Percentiles rank a stretch among this genome's conserved stretches.
Evolutionary conservation across 2,797 vertebrate species (phyloP).

Genomic region (Telmatherina bonti): DNA sequence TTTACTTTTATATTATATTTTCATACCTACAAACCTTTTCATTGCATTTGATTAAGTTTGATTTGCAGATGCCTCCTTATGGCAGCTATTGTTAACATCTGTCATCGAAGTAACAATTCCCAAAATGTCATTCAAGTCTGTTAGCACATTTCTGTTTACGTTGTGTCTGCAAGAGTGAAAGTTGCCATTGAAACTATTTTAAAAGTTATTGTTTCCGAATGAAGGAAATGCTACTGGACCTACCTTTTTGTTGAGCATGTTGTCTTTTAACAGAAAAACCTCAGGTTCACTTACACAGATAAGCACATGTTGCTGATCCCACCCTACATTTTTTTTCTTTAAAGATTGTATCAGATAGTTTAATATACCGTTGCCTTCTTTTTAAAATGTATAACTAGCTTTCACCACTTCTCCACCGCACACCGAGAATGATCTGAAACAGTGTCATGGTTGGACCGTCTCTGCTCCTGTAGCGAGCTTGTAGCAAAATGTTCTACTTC

Average conservation of each 20-base stretch:
- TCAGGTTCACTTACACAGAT: conserved; percentile 35
- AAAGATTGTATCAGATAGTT: conserved; percentile 21
- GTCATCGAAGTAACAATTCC: background rate
- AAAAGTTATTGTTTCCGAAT: background rate
- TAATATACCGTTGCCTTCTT: conserved; percentile 34
- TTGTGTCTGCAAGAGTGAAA: background rate
- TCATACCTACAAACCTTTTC: background rate
- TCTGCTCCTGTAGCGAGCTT: conserved; percentile 4
- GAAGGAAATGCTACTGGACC: background rate
- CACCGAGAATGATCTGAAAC: conserved; percentile 9
- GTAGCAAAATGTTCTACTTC: conserved; percentile 21
- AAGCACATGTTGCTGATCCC: conserved; percentile 20
- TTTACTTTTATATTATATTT: background rate
- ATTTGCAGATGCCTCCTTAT: conserved; percentile 45
- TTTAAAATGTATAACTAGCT: conserved; percentile 6
- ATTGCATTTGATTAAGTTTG: conserved; percentile 14
- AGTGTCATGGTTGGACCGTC: conserved; percentile 7
- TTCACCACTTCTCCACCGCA: conserved; percentile 8
- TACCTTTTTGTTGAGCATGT: background rate
- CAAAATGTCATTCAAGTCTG: background rate
- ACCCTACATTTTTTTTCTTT: conserved; percentile 4
- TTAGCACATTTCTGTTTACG: background rate
- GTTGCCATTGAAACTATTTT: background rate
- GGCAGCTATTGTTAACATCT: conserved; percentile 22
- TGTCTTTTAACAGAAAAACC: conserved; percentile 12